Base-by-base conservation (phyloP, 2,113 vertebrate species). In the Leucosticte australis region DNA sequence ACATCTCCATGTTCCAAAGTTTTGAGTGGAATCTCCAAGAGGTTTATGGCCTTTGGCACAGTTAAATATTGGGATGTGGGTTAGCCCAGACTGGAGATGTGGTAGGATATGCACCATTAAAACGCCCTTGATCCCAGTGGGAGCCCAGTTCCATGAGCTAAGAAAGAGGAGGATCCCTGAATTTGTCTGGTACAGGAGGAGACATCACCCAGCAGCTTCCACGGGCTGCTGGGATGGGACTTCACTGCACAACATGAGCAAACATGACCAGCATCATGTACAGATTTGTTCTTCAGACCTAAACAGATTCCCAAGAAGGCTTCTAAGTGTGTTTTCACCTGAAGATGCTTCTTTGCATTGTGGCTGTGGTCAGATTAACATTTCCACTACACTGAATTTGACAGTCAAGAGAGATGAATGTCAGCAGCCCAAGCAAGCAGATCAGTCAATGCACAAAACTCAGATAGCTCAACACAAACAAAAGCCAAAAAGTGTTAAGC, bases 51-150 rank as follows among this genome's bases (percentile, higher is more conserved):
- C 10, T 69, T 26, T 39, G 33, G 8, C 15, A 65, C 7, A 7
- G 35, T 30, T 17, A 56, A 60, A 73, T 17, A 52, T 28, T 3
- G 15, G 7, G 26, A 64, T 15, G 50, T 2, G 50, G 35, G 9
- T 26, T 46, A 77, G 57, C 15, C 27, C 27, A 75, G 33, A 47
- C 23, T 49, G 52, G 39, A 92, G 14, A 53, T 23, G 10, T 8
- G 9, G 33, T 11, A 21, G 16, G 39, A 56, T 21, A 39, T 1
- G 10, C 3, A 47, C 7, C 57, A 49, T 26, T 44, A 30, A 69
- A 50, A 37, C 0, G 2, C 3, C 18, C 30, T 33, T 4, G 8
- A 76, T 50, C 30, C 30, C 35, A 59, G 9, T 1, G 9, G 35
- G 30, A 86, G 12, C 26, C n/a, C 8, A 27, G 12, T 18, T 53